Evolutionary conservation across 2,797 vertebrate genomes (phyloP).

Genomic region (Graptemys geographica): DNA sequence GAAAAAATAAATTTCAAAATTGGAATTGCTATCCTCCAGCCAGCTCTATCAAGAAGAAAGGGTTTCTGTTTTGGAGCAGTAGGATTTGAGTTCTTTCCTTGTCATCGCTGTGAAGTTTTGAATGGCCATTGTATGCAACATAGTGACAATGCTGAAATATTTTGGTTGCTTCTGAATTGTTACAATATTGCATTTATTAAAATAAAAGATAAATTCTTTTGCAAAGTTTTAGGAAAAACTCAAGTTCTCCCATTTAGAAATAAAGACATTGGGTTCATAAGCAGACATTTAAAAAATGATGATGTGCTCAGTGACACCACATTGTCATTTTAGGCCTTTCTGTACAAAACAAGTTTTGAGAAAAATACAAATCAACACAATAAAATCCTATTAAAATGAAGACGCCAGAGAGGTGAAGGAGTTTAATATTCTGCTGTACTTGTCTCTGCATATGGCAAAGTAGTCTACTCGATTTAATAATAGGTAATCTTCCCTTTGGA

Average conservation of each 20-base stretch:
- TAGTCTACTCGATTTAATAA: slow-evolving; percentile 6
- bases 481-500: background rate
- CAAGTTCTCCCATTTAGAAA: background rate
- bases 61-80: background rate
- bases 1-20: background rate
- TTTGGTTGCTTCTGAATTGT: background rate
- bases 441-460: slow-evolving; percentile 22
- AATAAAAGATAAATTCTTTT: background rate
- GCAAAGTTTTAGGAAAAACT: background rate
- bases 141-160: background rate
- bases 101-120: background rate
- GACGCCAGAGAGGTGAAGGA: slow-evolving; percentile 2
- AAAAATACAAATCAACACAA: background rate
- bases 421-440: slow-evolving; percentile 15
- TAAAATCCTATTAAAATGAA: background rate
- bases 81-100: background rate
- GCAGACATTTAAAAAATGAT: background rate
- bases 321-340: background rate
- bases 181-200: background rate
- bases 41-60: background rate
- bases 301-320: background rate
- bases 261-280: background rate
- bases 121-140: background rate
- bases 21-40: background rate
- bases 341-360: background rate